A percentile compares a stretch with the other conserved stretches of the same genome.
phyloP scores from a whole-genome alignment of 2,888 invertebrate species.

The Agapetus fuscipes region DNA sequence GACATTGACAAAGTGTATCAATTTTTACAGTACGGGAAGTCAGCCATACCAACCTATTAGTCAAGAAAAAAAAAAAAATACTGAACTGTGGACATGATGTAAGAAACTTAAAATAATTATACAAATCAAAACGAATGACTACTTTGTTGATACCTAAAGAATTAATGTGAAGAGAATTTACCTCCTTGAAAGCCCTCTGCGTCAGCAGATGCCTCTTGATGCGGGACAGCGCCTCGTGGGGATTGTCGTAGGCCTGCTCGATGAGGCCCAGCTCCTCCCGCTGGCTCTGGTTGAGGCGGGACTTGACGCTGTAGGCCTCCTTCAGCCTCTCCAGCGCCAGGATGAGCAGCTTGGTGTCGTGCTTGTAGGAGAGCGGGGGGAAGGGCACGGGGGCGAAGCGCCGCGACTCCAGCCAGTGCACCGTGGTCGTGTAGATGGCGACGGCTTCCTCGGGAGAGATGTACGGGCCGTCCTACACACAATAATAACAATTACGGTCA shows the following conservation, averaged over 20 bases:
- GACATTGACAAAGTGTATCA: no score
- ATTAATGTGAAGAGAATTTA: conserved; percentile 32
- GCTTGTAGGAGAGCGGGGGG: conserved; percentile 98
- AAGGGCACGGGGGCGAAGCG: conserved; percentile 99
- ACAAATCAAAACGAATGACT: no score
- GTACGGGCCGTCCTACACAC: conserved; percentile 85
- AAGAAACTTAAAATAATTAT: no score
- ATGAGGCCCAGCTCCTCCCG: conserved; percentile 97
- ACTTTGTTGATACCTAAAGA: no score
- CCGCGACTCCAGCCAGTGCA: conserved; percentile 98
- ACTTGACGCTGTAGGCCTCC: conserved; percentile 97
- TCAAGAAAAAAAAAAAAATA: no score
- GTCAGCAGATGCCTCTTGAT: conserved; percentile 99
- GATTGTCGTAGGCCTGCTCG: conserved; percentile 99
- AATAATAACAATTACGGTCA: conserved; percentile 11
- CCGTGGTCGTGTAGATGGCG: conserved; percentile 98
- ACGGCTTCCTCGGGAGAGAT: conserved; percentile 99
- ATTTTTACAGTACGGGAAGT: no score
- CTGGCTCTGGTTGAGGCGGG: conserved; percentile 95
- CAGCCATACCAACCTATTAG: no score
- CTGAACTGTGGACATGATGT: no score
- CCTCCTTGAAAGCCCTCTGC: conserved; percentile 97
- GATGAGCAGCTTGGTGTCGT: conserved; percentile 97
- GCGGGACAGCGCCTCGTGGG: conserved; percentile 96
- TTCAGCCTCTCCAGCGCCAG: conserved; percentile 92